Conservation (phyloP, 2,888 invertebrate genomes). For the Lymantria dispar region DNA sequence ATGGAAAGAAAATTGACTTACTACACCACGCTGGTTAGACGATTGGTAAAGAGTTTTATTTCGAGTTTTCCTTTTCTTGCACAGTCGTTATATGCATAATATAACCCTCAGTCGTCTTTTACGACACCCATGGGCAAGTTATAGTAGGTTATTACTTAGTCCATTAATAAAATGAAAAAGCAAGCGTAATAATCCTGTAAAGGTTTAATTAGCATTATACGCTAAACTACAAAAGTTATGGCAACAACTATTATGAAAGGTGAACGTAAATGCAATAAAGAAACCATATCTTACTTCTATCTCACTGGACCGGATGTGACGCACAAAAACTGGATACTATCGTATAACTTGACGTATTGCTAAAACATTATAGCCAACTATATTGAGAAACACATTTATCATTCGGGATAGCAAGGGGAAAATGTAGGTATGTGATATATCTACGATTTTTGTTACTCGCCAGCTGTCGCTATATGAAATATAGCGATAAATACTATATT, state of each 20-base stretch:
- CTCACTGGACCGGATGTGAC: slow-evolving; percentile 7
- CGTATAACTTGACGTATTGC: slow-evolving; percentile 34
- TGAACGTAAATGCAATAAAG: not conserved
- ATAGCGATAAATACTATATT: not conserved
- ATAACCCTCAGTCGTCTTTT: too few relatives aligned
- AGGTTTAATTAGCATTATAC: too few relatives aligned
- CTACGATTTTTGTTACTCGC: not conserved
- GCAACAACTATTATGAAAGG: not conserved
- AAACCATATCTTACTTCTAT: slow-evolving; percentile 2
- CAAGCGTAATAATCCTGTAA: too few relatives aligned
- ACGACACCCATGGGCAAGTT: too few relatives aligned
- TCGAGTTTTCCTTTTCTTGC: too few relatives aligned
- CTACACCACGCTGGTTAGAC: too few relatives aligned
- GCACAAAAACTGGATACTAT: slow-evolving; percentile 29
- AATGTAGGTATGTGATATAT: not conserved
- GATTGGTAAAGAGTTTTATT: too few relatives aligned
- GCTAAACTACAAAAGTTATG: too few relatives aligned
- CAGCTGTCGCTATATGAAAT: not conserved
- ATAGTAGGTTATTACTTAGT: too few relatives aligned
- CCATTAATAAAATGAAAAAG: too few relatives aligned
- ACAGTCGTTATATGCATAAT: too few relatives aligned
- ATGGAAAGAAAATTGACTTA: too few relatives aligned
- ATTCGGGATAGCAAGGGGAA: slow-evolving; percentile 11
- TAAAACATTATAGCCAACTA: slow-evolving; percentile 23
- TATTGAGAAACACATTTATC: slow-evolving; percentile 46